phyloP scores from a whole-genome alignment of 2,113 vertebrate species.

The Lota lota region DNA sequence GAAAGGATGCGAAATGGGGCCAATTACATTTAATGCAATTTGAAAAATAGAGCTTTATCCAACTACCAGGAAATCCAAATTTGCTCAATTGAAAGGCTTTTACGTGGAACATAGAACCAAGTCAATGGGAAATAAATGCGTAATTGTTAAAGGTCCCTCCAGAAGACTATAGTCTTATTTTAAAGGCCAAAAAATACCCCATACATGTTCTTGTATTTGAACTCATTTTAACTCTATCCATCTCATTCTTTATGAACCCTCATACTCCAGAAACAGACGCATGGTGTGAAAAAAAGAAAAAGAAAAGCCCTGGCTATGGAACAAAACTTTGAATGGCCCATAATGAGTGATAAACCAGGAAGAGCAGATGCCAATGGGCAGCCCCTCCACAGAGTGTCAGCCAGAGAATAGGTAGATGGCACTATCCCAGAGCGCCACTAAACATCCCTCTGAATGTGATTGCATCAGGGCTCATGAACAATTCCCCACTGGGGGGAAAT shows the following conservation, averaged over 20 bases:
- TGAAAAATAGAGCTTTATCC: not conserved
- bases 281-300: not conserved
- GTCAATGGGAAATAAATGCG: no score
- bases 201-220: no score
- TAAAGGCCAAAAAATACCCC: not conserved
- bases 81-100: not conserved
- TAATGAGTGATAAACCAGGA: not conserved
- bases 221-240: no score
- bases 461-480: no score
- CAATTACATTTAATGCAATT: not conserved
- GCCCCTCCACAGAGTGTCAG: no score
- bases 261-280: no score
- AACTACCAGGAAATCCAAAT: not conserved
- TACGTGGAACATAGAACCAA: not conserved
- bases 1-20: no score
- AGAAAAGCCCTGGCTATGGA: not conserved
- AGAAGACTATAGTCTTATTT: not conserved
- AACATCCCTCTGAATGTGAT: no score
- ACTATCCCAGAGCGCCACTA: no score
- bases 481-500: no score
- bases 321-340: not conserved
- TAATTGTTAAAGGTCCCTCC: not conserved
- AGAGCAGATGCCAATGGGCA: not conserved
- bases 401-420: no score
- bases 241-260: no score